Conservation (phyloP, 2,113 vertebrate genomes). For the Apus apus region DNA sequence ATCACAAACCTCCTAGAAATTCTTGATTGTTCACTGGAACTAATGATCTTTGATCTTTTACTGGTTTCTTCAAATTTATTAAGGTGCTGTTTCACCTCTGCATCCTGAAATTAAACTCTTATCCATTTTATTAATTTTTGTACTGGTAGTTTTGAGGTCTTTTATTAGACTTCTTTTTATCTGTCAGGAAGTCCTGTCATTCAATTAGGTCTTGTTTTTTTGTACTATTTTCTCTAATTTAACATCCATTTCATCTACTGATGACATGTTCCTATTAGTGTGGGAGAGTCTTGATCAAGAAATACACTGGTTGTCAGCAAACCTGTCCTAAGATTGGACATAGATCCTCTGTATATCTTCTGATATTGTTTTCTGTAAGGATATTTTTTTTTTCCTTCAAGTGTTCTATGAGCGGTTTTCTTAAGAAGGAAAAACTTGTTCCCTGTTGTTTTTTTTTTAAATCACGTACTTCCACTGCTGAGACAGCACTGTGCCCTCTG, state of each 20-base stretch:
- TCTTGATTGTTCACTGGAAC: background rate
- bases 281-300: background rate
- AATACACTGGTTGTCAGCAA: background rate
- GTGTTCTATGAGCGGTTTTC: background rate
- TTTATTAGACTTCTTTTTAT: background rate
- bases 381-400: background rate
- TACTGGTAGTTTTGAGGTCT: background rate
- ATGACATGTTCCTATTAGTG: background rate
- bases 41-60: background rate
- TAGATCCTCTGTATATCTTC: background rate
- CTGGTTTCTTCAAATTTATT: background rate
- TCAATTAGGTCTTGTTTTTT: background rate
- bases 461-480: background rate
- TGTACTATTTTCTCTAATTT: background rate
- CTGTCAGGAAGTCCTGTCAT: background rate
- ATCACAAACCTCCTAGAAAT: background rate
- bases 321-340: background rate
- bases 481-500: background rate
- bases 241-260: background rate
- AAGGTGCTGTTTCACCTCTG: background rate
- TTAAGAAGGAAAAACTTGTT: background rate
- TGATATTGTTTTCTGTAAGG: background rate
- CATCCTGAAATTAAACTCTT: background rate
- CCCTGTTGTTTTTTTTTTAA: background rate
- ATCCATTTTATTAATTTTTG: background rate